Conservation (phyloP, 64 coral and sea anemone species). For the Cladopsammia gracilis region DNA sequence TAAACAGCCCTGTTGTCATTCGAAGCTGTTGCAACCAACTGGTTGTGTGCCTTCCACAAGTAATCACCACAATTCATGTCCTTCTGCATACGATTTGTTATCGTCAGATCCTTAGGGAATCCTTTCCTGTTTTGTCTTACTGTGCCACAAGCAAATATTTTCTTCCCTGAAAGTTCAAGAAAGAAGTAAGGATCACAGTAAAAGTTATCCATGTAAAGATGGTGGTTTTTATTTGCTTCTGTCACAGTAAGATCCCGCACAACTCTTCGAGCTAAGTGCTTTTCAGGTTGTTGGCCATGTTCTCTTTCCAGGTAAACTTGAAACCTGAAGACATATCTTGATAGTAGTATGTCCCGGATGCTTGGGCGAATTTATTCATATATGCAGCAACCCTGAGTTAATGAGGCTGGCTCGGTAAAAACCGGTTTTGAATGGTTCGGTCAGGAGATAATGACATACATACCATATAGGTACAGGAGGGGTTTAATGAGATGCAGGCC, state of each 20-base stretch:
- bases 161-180: constrained; percentile 17
- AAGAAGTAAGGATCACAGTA: constrained; percentile 48
- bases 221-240: constrained; percentile 48
- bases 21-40: constrained; percentile 1
- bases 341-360: too few relatives aligned
- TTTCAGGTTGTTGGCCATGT: constrained; percentile 6
- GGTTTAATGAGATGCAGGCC: too few relatives aligned
- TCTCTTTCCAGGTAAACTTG: constrained; percentile 79
- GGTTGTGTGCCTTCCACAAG: constrained; percentile 15
- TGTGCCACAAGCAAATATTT: constrained; percentile 52
- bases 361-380: too few relatives aligned
- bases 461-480: too few relatives aligned
- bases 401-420: too few relatives aligned
- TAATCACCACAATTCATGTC: constrained; percentile 44
- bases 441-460: too few relatives aligned
- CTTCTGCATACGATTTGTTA: constrained; percentile 47
- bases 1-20: not conserved
- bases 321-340: constrained; percentile 75
- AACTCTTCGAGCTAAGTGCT: constrained; percentile 56
- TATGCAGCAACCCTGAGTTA: too few relatives aligned
- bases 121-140: constrained; percentile 52
- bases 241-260: constrained; percentile 55
- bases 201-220: constrained; percentile 78
- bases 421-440: too few relatives aligned
- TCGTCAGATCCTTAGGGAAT: constrained; percentile 39